A percentile compares a stretch with the other conserved stretches of the same genome.
Evolutionary conservation across 2,113 vertebrate species (phyloP).

Genomic region (Narcine bancroftii): DNA sequence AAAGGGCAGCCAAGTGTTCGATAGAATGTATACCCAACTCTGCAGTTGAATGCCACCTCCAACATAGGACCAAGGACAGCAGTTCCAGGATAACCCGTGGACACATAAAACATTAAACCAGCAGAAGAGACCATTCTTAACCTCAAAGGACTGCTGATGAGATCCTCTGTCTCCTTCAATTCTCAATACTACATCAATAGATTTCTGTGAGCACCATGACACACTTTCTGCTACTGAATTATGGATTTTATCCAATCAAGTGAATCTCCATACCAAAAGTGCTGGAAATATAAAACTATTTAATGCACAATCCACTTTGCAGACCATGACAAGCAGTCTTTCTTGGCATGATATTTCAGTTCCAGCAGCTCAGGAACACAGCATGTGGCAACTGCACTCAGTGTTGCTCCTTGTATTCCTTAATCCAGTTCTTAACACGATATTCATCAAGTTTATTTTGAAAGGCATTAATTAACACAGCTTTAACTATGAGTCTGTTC

Average conservation of each 20-base stretch:
- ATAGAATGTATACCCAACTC: no score
- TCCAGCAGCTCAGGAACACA: not conserved
- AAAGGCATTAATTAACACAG: slow-evolving; percentile 29
- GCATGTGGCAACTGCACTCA: not conserved
- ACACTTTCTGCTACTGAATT: not conserved
- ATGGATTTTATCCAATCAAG: not conserved
- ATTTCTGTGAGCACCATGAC: not conserved
- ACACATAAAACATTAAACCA: no score
- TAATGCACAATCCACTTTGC: not conserved
- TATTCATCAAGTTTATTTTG: slow-evolving; percentile 21
- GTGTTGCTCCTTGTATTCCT: not conserved
- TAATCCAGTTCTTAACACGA: not conserved
- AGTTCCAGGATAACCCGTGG: no score
- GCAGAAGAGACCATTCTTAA: no score
- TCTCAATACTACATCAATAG: not conserved
- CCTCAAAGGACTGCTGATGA: no score
- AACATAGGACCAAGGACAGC: no score
- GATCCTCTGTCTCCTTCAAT: not conserved
- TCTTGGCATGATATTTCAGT: not conserved
- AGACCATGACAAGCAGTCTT: not conserved
- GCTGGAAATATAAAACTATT: not conserved
- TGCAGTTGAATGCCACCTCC: no score
- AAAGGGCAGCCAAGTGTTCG: no score
- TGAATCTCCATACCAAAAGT: not conserved
- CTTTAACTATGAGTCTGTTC: not conserved